phyloP scores from a whole-genome alignment of 2,888 invertebrate species.

The Limnephilus rhombicus region DNA sequence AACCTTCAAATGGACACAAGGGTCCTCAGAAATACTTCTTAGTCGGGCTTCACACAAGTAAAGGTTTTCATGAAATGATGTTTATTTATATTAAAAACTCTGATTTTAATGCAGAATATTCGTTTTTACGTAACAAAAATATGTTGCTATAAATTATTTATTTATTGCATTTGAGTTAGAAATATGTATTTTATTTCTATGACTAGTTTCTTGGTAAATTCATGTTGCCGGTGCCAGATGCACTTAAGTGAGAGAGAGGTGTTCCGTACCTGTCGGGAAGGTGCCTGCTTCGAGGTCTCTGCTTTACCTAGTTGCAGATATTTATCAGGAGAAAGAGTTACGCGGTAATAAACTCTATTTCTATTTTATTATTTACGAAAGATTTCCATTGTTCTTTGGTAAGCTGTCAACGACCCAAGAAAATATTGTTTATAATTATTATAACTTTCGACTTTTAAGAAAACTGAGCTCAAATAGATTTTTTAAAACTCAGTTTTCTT shows the following conservation, averaged over 20 bases:
- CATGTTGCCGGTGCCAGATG: background rate
- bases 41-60: no score
- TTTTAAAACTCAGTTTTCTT: background rate
- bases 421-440: background rate
- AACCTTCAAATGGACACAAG: no score
- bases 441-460: no score
- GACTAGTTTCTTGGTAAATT: background rate
- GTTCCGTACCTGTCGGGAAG: background rate
- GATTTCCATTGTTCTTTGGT: background rate
- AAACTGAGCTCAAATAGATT: background rate
- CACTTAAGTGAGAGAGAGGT: background rate
- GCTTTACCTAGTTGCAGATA: background rate
- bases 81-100: no score
- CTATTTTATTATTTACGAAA: background rate
- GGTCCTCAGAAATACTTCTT: no score
- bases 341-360: background rate
- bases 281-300: background rate
- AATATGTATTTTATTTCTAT: background rate
- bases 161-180: no score
- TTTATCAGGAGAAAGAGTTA: background rate
- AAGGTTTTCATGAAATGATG: no score
- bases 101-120: background rate
- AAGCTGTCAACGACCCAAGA: background rate
- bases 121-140: no score
- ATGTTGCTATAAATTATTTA: background rate